Evolutionary conservation across 2,113 vertebrate species (phyloP), one percentile per base, ranked within the genome.

Genomic region (Phainopepla nitens): DNA sequence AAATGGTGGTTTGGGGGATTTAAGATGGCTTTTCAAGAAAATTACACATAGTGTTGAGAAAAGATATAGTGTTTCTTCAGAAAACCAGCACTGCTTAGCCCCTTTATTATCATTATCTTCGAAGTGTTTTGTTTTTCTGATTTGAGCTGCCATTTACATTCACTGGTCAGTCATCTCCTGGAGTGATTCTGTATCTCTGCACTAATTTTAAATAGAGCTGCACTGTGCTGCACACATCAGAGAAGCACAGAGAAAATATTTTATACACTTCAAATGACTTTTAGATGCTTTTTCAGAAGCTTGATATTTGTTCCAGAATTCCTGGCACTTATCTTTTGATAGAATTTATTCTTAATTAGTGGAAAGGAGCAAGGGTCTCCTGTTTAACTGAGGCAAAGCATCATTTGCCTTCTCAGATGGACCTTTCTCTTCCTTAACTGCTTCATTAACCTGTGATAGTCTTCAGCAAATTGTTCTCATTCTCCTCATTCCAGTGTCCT

Each of bases 1-100:
- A 61, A 77, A 57, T 0, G 0, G 1, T 15, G 11, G 3, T 23
- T 44, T 16, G n/a, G 21, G 16, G 3, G 3, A 73, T 6, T 75
- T 60, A 70, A 73, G 36, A 31, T 42, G 33, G 13, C 9, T 81
- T 81, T 89, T 51, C 56, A 51, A 68, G 54, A 66, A 87, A 89
- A 77, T 12, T 75, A 50, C 10, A n/a, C 16, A 4, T 6, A 42
- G 29, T 45, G 45, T 45, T 77, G 44, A 64, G 64, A 31, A 19
- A 62, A 87, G 44, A 29, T 9, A 11, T 5, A 10, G 6, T 45
- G 24, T 68, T 92, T 90, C 87, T 64, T 94, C 45, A 58, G 13
- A 91, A 65, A 81, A 76, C 51, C 17, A 51, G 25, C 9, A 4
- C 49, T 81, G 60, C 86, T 82, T 91, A 89, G 13, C 7, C 28